Percentiles rank a stretch among this genome's conserved stretches.
Evolutionary conservation across 2,888 invertebrate genomes (phyloP).

Genomic region (Acanthosepion esculentum): DNA sequence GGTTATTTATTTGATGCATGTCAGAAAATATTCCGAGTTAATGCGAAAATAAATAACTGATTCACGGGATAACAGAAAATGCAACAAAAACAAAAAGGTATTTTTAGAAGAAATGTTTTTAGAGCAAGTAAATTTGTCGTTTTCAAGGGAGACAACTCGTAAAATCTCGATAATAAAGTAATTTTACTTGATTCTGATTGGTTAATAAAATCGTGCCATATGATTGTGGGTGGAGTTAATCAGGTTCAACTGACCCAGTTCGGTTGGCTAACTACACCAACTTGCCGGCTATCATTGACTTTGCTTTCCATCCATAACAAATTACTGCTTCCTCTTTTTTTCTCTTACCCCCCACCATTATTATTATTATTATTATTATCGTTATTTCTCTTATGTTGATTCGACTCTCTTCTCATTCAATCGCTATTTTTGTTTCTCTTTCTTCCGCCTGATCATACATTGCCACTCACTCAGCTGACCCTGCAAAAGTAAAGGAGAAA

Average conservation of each 20-base stretch:
- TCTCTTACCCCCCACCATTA: neutral
- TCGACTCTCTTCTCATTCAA: neutral
- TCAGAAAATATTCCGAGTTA: too few species aligned
- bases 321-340: neutral
- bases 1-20: too few species aligned
- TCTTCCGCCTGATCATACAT: neutral
- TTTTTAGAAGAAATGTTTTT: too few species aligned
- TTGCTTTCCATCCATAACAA: neutral
- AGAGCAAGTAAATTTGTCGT: neutral
- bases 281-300: neutral
- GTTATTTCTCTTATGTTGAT: neutral
- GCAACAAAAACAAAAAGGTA: too few species aligned
- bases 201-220: conserved; percentile 4
- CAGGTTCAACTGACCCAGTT: neutral
- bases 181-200: neutral
- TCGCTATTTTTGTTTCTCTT: neutral
- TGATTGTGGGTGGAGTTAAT: neutral
- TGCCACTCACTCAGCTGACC: neutral
- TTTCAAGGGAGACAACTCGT: conserved; percentile 3
- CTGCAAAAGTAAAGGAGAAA: neutral
- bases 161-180: neutral
- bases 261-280: neutral
- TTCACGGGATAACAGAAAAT: too few species aligned
- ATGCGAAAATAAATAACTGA: too few species aligned
- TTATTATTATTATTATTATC: neutral